Evolutionary conservation across 23 tunicate species (phyloP), one percentile per base, ranked within the genome.

Genomic region (Diplosoma virens): DNA sequence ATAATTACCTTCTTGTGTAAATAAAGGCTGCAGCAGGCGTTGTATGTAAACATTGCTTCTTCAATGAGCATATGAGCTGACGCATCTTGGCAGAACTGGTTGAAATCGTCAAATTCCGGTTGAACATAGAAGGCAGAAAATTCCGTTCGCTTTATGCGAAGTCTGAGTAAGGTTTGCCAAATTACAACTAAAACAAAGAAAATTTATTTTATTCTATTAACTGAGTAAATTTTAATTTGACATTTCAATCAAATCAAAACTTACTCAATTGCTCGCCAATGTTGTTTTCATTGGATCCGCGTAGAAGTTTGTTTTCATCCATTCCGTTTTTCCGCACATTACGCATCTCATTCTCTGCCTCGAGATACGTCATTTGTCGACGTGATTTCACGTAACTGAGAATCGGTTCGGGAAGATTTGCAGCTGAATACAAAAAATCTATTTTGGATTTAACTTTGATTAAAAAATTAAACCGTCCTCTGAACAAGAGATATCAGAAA

Each of bases 31-130:
- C 50, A 35, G 71, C 85, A 83, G 7, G 95, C 75, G 58, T 87
- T 87, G 73, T 22, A 55, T 5, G 86, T 85, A 20, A 87, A 48
- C 95, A 87, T 87, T 25, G 95, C 95, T 76, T 87, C 95, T 58
- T 87, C 95, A 55, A 87, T 68, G 20, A 87, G 78, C 78, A 87
- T 76, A 52, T 87, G 95, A 31, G 95, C 86, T 50, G 74, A 33
- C 21, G 76, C 86, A 53, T 86, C 85, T 25, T 66, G 33, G 50
- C 75, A 71, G 20, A 86, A 72, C 33, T 80, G 72, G 30, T 52
- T 25, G 30, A 81, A 66, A 1, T 67, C 83, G 22, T 64, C 18
- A 3, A 47, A 30, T 17, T 47, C 68, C 1, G 77, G 54, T 48
- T 54, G 67, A 4, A 47, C 69, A 65, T 61, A 32, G 50, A 58